Percentiles rank a stretch among this genome's conserved stretches.
phyloP scores from a whole-genome alignment of 2,113 vertebrate genomes.

The Phaethornis superciliosus region DNA sequence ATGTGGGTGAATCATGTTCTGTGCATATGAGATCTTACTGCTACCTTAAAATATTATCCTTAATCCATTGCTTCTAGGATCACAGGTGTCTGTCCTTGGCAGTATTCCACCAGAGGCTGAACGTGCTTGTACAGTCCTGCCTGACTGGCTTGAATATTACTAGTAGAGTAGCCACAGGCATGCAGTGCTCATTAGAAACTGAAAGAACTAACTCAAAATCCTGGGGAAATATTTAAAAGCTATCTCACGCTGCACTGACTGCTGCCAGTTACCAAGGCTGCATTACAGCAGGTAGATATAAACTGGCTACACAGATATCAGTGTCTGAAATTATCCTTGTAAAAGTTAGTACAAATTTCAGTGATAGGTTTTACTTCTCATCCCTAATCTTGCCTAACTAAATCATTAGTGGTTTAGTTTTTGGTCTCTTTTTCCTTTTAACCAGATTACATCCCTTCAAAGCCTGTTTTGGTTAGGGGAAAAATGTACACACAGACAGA shows the following conservation, averaged over 20 bases:
- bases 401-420: not conserved
- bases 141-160: slow-evolving; percentile 7
- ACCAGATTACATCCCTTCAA: not conserved
- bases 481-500: not conserved
- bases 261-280: slow-evolving; percentile 18
- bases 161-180: not conserved
- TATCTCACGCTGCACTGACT: not conserved
- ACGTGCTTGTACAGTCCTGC: not conserved
- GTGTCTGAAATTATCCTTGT: not conserved
- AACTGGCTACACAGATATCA: not conserved
- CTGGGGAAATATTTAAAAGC: not conserved
- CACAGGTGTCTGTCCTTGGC: not conserved
- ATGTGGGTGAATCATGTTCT: not conserved
- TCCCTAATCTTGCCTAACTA: not conserved
- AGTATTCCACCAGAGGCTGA: not conserved
- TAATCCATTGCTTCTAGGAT: not conserved
- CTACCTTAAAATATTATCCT: slow-evolving; percentile 12
- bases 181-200: slow-evolving; percentile 14
- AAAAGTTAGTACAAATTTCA: not conserved
- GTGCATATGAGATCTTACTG: not conserved
- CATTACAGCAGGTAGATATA: not conserved
- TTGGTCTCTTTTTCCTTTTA: not conserved
- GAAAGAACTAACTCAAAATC: slow-evolving; percentile 21
- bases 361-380: not conserved
- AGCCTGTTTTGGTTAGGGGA: not conserved